A percentile compares a stretch with the other conserved stretches of the same genome.
Conservation (phyloP, 2,113 vertebrate genomes). For the Brienomyrus longianalis region DNA sequence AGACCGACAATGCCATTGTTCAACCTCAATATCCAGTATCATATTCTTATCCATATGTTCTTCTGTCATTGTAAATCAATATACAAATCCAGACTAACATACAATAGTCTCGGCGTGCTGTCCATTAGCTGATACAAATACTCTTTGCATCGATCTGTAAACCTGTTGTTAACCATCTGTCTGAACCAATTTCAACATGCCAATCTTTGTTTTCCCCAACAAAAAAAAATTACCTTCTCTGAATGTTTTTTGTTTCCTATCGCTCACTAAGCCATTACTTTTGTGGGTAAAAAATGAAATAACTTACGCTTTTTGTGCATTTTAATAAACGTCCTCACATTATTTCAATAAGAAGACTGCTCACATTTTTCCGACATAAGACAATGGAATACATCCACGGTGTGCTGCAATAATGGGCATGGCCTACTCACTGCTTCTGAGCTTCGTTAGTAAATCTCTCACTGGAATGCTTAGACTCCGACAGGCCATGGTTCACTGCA, state of each 20-base stretch:
- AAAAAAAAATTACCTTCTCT: not conserved
- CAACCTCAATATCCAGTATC: not conserved
- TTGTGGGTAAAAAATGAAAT: not conserved
- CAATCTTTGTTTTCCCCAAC: not conserved
- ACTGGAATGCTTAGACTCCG: not conserved
- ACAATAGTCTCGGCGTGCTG: constrained; percentile 27
- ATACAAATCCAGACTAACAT: constrained; percentile 28
- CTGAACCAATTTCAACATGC: constrained; percentile 13
- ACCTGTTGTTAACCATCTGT: constrained; percentile 5
- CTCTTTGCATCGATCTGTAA: constrained; percentile 36
- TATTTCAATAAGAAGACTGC: not conserved
- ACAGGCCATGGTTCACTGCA: not conserved
- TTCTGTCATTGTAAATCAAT: constrained; percentile 25
- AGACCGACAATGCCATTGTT: not conserved
- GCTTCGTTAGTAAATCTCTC: not conserved
- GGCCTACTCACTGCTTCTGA: not conserved
- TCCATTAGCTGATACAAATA: constrained; percentile 41
- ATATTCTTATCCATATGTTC: not conserved
- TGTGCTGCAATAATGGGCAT: not conserved
- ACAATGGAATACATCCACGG: not conserved
- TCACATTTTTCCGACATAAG: not conserved
- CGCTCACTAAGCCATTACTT: not conserved
- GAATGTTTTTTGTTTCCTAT: not conserved
- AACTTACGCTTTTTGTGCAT: not conserved
- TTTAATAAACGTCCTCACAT: not conserved